Evolutionary conservation across 1,140 invertebrate species (phyloP).

Genomic region (Zeugodacus cucurbitae): DNA sequence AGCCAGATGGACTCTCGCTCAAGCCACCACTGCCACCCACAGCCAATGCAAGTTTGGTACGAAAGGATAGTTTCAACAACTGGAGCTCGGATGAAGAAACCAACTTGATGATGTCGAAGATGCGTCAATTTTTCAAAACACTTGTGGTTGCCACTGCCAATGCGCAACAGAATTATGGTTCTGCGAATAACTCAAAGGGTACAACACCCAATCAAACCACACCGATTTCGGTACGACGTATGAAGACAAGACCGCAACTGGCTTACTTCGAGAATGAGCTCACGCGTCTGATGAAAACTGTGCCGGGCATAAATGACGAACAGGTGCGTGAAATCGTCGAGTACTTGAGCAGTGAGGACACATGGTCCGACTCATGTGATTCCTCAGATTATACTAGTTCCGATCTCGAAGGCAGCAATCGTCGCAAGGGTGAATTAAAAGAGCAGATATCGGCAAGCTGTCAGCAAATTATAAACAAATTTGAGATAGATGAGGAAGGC

Average conservation of each 20-base stretch:
- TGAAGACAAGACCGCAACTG: slow-evolving; percentile 78
- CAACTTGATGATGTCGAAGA: slow-evolving; percentile 94
- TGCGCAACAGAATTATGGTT: slow-evolving; percentile 64
- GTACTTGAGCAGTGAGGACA: slow-evolving; percentile 90
- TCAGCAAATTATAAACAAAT: slow-evolving; percentile 88
- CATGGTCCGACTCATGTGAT: slow-evolving; percentile 92
- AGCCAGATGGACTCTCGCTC: background rate
- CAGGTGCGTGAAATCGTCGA: slow-evolving; percentile 92
- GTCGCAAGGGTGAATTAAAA: slow-evolving; percentile 78
- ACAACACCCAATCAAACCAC: slow-evolving; percentile 70
- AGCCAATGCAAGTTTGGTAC: slow-evolving; percentile 53
- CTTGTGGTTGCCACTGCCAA: slow-evolving; percentile 78
- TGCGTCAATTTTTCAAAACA: slow-evolving; percentile 90
- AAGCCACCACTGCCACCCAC: slow-evolving; percentile 62
- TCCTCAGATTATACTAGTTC: slow-evolving; percentile 91
- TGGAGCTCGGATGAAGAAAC: slow-evolving; percentile 95
- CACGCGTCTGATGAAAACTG: slow-evolving; percentile 90
- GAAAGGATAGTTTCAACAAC: slow-evolving; percentile 92
- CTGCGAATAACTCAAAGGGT: slow-evolving; percentile 55
- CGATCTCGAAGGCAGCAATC: slow-evolving; percentile 76
- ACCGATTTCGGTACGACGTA: slow-evolving; percentile 67
- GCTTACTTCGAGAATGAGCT: slow-evolving; percentile 90
- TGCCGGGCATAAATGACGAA: slow-evolving; percentile 88
- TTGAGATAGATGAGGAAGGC: slow-evolving; percentile 70
- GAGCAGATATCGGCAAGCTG: slow-evolving; percentile 89